Evolutionary conservation across 1,140 invertebrate species (phyloP).

Genomic region (Pachyrhynchus sulphureomaculatus): DNA sequence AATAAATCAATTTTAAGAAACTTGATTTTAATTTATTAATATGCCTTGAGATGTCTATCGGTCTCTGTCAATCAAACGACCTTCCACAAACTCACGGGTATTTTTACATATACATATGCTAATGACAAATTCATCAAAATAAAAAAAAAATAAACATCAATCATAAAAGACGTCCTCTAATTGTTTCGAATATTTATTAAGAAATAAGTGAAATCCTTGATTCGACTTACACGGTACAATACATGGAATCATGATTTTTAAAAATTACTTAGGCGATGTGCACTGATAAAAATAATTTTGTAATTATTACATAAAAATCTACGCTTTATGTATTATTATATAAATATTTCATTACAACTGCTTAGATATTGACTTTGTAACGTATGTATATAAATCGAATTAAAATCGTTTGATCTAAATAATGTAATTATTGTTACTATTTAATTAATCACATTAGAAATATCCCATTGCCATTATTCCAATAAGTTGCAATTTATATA

Average conservation of each 20-base stretch:
- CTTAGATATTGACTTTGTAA: no score
- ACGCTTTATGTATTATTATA: not conserved
- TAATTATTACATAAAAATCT: constrained; percentile 12
- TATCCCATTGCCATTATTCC: no score
- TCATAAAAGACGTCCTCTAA: constrained; percentile 13
- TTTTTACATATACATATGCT: constrained; percentile 20
- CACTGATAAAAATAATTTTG: constrained; percentile 22
- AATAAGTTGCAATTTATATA: no score
- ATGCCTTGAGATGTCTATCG: constrained; percentile 19
- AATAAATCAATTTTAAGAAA: constrained; percentile 8
- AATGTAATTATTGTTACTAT: no score
- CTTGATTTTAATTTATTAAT: constrained; percentile 10
- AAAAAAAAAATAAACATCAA: constrained; percentile 8
- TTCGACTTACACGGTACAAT: constrained; percentile 9
- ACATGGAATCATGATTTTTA: constrained; percentile 9
- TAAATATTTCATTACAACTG: not conserved
- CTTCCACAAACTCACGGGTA: constrained; percentile 11
- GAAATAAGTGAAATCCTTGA: constrained; percentile 25
- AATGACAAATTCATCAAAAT: constrained; percentile 25
- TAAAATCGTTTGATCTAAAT: no score
- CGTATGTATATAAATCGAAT: no score
- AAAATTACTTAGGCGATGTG: constrained; percentile 9
- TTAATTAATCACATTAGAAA: no score
- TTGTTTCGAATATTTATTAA: constrained; percentile 9
- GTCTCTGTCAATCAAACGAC: constrained; percentile 19